Conservation (phyloP, 2,888 invertebrate genomes). For the Mantis religiosa region DNA sequence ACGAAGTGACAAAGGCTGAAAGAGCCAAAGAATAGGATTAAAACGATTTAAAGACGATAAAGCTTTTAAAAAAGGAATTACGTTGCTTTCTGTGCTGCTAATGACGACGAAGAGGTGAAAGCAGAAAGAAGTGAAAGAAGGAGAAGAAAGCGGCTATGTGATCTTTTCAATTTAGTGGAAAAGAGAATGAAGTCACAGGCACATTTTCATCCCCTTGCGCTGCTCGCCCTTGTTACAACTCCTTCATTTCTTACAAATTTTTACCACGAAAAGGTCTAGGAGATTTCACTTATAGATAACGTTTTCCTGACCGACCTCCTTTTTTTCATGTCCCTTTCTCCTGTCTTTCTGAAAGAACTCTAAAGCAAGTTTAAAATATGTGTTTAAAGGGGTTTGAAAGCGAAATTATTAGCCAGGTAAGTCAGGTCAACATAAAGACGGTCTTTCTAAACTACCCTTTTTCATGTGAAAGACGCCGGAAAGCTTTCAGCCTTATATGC, state of each 20-base stretch:
- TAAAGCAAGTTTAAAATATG: not conserved
- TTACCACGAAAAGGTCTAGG: not conserved
- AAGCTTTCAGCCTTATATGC: not conserved
- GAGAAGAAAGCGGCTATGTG: not conserved
- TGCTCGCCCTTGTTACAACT: too few relatives aligned
- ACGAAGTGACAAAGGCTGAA: not conserved
- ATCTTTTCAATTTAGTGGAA: not conserved
- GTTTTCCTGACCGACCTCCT: not conserved
- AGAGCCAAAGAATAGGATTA: not conserved
- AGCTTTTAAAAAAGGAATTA: not conserved
- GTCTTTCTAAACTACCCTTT: not conserved
- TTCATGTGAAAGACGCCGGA: not conserved
- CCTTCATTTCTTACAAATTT: not conserved
- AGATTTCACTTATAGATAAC: not conserved
- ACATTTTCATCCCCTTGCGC: too few relatives aligned
- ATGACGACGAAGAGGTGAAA: not conserved
- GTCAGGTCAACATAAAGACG: not conserved
- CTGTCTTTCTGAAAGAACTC: not conserved
- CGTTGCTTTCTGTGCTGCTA: not conserved
- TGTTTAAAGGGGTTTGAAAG: not conserved
- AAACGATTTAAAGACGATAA: not conserved
- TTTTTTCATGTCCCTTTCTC: not conserved
- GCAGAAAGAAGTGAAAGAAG: not conserved
- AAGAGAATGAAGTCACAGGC: not conserved
- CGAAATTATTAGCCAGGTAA: not conserved